phyloP scores from a whole-genome alignment of 2,888 invertebrate species.

The Eilema griseolum region DNA sequence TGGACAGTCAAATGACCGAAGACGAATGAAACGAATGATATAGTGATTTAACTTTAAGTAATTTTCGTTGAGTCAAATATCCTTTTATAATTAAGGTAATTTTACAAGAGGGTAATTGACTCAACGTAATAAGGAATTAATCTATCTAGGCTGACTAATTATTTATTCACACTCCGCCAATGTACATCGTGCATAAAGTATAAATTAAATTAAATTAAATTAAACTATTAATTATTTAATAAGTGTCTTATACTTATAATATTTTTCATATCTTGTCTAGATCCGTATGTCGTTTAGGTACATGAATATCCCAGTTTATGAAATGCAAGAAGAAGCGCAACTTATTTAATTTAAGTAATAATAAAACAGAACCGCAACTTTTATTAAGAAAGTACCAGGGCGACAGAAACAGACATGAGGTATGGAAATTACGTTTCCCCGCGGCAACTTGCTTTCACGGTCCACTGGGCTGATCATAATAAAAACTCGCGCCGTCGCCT shows the following conservation, averaged over 20 bases:
- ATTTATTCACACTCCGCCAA: no score
- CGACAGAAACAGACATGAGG: slow-evolving; percentile 84
- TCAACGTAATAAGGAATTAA: no score
- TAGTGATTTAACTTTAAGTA: no score
- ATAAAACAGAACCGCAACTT: slow-evolving; percentile 67
- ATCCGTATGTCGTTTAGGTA: background rate
- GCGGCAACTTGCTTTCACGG: slow-evolving; percentile 86
- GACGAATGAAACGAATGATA: no score
- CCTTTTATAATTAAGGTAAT: no score
- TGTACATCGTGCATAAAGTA: no score
- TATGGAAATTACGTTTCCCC: slow-evolving; percentile 85
- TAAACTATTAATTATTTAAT: no score
- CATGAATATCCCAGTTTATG: background rate
- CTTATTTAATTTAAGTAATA: slow-evolving; percentile 51
- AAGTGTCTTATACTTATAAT: no score
- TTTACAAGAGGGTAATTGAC: no score
- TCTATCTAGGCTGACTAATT: background rate
- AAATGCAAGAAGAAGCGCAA: slow-evolving; percentile 21
- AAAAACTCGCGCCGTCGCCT: slow-evolving; percentile 87
- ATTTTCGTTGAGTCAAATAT: no score
- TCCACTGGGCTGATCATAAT: slow-evolving; percentile 88
- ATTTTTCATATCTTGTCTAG: background rate
- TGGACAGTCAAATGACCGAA: no score
- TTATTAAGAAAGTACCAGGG: slow-evolving; percentile 83
- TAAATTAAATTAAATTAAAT: no score